Conservation (phyloP, 2,888 invertebrate genomes). For the Mactromeris polynyma region DNA sequence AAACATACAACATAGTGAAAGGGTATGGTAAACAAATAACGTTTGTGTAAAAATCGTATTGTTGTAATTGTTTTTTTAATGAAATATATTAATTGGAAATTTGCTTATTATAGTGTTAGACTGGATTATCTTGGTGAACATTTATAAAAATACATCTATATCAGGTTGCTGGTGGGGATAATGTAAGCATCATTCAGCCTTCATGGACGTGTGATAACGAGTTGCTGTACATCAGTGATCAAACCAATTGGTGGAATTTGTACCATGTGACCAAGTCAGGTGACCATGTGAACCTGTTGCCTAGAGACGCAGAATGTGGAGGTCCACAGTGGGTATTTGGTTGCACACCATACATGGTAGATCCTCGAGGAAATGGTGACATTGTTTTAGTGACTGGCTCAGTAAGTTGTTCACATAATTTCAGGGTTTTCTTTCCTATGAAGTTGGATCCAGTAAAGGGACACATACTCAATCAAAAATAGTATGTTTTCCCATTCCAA, state of each 20-base stretch:
- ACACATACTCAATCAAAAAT: no score
- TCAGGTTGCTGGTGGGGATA: slow-evolving; percentile 79
- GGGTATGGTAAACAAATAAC: no score
- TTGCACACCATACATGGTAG: slow-evolving; percentile 78
- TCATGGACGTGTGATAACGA: slow-evolving; percentile 85
- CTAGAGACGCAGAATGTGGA: slow-evolving; percentile 80
- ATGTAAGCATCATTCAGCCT: slow-evolving; percentile 85
- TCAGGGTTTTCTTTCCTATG: no score
- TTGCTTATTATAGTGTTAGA: no score
- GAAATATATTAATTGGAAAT: no score
- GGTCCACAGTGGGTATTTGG: slow-evolving; percentile 86
- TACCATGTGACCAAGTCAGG: slow-evolving; percentile 82
- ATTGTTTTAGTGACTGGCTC: slow-evolving; percentile 75
- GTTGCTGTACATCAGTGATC: slow-evolving; percentile 85
- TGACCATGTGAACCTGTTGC: slow-evolving; percentile 78
- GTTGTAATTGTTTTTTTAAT: no score
- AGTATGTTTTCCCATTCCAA: no score
- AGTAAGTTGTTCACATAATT: slow-evolving; percentile 68
- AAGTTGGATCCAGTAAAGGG: no score
- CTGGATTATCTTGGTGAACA: no score
- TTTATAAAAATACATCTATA: background rate
- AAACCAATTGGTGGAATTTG: slow-evolving; percentile 87
- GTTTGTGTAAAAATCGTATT: no score
- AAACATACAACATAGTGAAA: no score
- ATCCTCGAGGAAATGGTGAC: slow-evolving; percentile 76